Base-by-base conservation (phyloP, 2,797 vertebrate genomes). In the Coracias cyanogaster region DNA sequence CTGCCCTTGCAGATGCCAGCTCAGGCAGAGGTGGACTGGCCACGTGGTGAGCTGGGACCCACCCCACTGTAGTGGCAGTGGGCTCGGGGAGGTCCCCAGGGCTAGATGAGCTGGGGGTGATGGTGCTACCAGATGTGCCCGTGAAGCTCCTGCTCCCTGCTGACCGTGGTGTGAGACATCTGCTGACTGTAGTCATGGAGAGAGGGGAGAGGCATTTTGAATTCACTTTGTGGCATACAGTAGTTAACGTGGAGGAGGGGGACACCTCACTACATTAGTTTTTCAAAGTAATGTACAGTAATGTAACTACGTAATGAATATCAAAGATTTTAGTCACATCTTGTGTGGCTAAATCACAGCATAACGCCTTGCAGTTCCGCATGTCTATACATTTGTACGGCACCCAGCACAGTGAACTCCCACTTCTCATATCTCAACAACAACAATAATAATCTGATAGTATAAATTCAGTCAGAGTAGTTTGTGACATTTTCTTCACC, bases 31-130 rank as follows among this genome's bases (percentile, higher is more conserved):
- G 4, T 5, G 12, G 7, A 2, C 61, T 1, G 2, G 35, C n/a
- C 7, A 1, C 0, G 0, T 12, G 61, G 24, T 2, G 10, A 41
- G 37, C 54, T 66, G 64, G 19, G 18, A 54, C 39, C 39, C 13
- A 3, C 22, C 7, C 29, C 1, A 1, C n/a, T 28, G 15, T 18
- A 16, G 67, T 9, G 11, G 48, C 51, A n/a, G n/a, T 31, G 62
- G 35, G 29, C 46, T 82, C 0, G 0, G 28, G 57, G 52, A 51
- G 65, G 45, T 49, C 17, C 45, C 41, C 26, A 26, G 48, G 72
- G 57, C 76, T 70, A 62, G 54, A 33, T 0, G 1, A 83, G 15
- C 46, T 64, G 20, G 33, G 39, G 21, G 45, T 81, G 82, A 54
- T 0, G 1, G 72, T 64, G 37, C 54, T 81, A 41, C 73, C 60